Base-by-base conservation (phyloP, 2,113 vertebrate genomes). In the Dolichotis patagonum region DNA sequence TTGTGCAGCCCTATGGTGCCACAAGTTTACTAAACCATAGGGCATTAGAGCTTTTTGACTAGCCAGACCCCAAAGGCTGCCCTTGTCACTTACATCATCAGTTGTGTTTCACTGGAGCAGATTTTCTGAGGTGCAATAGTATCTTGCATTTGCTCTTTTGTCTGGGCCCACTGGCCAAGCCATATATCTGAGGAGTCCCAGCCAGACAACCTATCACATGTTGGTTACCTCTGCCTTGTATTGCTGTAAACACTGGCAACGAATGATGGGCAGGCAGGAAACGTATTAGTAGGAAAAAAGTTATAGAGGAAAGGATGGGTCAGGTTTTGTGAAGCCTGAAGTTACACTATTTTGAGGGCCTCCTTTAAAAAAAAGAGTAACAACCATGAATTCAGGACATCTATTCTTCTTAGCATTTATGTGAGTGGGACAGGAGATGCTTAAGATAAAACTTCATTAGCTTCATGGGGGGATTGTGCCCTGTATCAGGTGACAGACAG, bases 91-190 rank as follows among this genome's bases (percentile, higher is more conserved):
- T 0, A 0, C 78, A 58, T 96, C 67, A 81, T 24, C 1, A 7
- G 10, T 56, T 65, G 35, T 32, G 41, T 32, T 56, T 94, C 0
- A 0, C 81, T 14, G 24, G 58, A 52, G 85, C 88, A 54, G 88
- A 60, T 94, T 94, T 78, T 96, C 77, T 67, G 85, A 94, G 52
- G 49, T 49, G 71, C 3, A 0, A 41, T 80, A 67, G 77, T 60
- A 88, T 85, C 89, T 83, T 88, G 83, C 56, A 84, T 91, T 94
- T 94, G 65, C 69, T 96, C 80, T 60, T 95, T 95, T 78, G 52
- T 91, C 94, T 96, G 83, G 65, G 73, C 60, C 49, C 91, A 69
- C 13, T 97, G 93, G 75, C 94, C 69, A 5, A 58, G 78, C 88
- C 96, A 60, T 85, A 83, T 88, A 82, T 86, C 83, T 58, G 71